Conservation (phyloP, 2,113 vertebrate genomes). For the Rhinogobius similis region DNA sequence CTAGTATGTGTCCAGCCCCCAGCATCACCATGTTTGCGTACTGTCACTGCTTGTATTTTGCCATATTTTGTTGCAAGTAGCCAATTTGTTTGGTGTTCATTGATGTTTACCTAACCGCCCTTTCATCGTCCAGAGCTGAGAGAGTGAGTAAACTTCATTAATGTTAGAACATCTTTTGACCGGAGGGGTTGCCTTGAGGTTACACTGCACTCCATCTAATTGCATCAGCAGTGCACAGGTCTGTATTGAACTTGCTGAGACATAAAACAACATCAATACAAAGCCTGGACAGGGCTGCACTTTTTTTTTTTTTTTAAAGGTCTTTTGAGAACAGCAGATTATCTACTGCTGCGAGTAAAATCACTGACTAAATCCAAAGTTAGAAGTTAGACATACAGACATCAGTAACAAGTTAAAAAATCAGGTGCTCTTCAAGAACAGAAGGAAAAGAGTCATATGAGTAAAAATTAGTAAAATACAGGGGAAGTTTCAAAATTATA, state of each 20-base stretch:
- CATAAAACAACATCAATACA: slow-evolving; percentile 34
- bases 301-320: slow-evolving; percentile 19
- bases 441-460: no score
- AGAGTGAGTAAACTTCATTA: slow-evolving; percentile 31
- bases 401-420: no score
- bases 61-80: neutral
- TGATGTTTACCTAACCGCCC: neutral
- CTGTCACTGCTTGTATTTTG: neutral
- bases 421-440: no score
- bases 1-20: no score
- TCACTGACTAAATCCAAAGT: slow-evolving; percentile 17
- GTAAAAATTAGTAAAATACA: no score
- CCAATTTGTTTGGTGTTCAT: neutral
- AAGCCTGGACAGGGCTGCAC: slow-evolving; percentile 12
- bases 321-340: slow-evolving; percentile 25
- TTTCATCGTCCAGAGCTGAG: slow-evolving; percentile 8
- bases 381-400: no score
- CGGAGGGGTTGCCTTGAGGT: slow-evolving; percentile 46
- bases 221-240: slow-evolving; percentile 55
- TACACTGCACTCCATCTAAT: slow-evolving; percentile 49
- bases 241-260: slow-evolving; percentile 51
- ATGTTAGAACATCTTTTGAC: slow-evolving; percentile 39
- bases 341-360: slow-evolving; percentile 14
- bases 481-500: no score
- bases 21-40: neutral